Percentiles rank a stretch among this genome's conserved stretches.
These are phyloP conservation scores for Sphecodes monilicornis DNA, from an alignment of 2,888 invertebrate genomes.

Conservation along the genomic window DNA sequence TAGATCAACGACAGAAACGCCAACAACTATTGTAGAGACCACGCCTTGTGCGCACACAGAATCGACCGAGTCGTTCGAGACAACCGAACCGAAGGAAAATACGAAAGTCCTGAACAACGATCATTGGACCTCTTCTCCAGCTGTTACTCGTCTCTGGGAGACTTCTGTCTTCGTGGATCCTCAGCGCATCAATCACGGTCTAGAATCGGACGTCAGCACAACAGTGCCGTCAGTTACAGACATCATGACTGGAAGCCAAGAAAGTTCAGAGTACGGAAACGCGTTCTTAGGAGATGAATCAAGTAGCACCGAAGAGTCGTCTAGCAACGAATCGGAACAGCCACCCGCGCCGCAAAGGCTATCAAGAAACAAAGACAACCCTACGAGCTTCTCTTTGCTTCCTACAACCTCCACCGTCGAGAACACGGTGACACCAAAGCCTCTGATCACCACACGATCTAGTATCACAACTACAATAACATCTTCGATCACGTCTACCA, in stretches of 20 bases:
- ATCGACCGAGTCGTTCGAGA: constrained; percentile 18
- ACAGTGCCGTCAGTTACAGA: neutral
- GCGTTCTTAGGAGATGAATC: constrained; percentile 25
- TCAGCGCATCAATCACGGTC: constrained; percentile 89
- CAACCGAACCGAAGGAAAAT: constrained; percentile 59
- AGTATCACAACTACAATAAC: constrained; percentile 79
- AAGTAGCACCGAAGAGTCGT: constrained; percentile 31
- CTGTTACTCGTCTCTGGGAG: constrained; percentile 87
- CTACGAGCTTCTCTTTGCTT: constrained; percentile 80
- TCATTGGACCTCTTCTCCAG: constrained; percentile 85
- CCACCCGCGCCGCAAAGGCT: constrained; percentile 75
- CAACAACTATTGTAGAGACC: constrained; percentile 28
- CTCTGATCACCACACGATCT: constrained; percentile 77
- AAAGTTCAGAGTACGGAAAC: constrained; percentile 71
- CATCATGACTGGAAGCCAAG: constrained; percentile 47
- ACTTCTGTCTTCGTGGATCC: constrained; percentile 90
- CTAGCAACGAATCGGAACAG: constrained; percentile 14
- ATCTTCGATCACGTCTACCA: constrained; percentile 76
- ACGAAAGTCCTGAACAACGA: constrained; percentile 81
- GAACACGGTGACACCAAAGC: constrained; percentile 76
- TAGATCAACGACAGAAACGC: constrained; percentile 35
- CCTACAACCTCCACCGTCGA: constrained; percentile 73
- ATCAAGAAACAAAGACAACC: constrained; percentile 77
- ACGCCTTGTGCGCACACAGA: constrained; percentile 45
- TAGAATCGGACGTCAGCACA: constrained; percentile 78